phyloP scores from a whole-genome alignment of 2,113 vertebrate species.

The Cyanoderma ruficeps region DNA sequence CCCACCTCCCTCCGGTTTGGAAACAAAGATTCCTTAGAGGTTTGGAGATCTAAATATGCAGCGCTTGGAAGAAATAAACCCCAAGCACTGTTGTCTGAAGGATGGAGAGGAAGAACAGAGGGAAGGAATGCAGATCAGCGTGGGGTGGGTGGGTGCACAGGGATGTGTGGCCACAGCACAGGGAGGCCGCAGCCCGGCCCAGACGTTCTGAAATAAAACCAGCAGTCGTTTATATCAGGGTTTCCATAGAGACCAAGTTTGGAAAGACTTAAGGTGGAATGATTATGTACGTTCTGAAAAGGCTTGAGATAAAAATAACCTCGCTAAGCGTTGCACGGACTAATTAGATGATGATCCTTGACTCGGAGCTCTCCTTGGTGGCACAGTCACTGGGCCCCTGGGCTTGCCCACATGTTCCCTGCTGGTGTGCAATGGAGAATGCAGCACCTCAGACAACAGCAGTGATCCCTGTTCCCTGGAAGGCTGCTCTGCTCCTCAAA shows the following conservation, averaged over 20 bases:
- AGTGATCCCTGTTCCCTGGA: background rate
- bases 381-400: background rate
- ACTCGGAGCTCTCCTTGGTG: background rate
- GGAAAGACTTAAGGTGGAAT: conserved; percentile 48
- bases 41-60: background rate
- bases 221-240: background rate
- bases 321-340: background rate
- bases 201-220: background rate
- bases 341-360: conserved; percentile 45
- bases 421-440: background rate
- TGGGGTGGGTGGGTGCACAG: fast-evolving
- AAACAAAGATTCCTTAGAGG: background rate
- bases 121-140: background rate
- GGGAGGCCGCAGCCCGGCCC: background rate
- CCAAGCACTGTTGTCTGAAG: background rate
- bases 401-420: background rate
- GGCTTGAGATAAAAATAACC: conserved; percentile 70
- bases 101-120: background rate
- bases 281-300: conserved; percentile 51
- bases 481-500: background rate
- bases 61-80: background rate
- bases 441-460: background rate
- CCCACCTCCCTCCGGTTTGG: background rate
- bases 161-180: background rate
- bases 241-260: conserved; percentile 71